Evolutionary conservation across 2,113 vertebrate genomes (phyloP).

Genomic region (Athene cunicularia): DNA sequence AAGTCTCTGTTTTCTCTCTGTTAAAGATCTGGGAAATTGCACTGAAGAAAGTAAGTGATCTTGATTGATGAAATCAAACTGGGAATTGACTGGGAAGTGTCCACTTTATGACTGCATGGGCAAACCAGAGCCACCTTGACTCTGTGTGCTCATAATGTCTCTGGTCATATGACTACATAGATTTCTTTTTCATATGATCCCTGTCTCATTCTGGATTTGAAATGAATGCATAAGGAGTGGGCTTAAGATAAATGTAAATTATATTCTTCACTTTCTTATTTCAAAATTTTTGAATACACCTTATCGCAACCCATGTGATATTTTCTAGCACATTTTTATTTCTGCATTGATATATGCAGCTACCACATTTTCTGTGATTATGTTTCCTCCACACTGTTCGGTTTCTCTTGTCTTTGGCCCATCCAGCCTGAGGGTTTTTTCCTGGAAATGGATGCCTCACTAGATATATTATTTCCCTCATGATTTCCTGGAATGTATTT

Average conservation of each 20-base stretch:
- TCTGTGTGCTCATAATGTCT: accelerated
- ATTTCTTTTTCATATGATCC: not conserved
- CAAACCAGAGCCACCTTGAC: not conserved
- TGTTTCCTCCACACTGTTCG: not conserved
- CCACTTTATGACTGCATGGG: not conserved
- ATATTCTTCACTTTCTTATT: not conserved
- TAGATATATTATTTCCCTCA: not conserved
- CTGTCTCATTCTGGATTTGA: not conserved
- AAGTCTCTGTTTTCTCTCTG: not conserved
- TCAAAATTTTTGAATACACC: not conserved
- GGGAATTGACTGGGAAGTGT: not conserved
- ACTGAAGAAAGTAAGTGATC: not conserved
- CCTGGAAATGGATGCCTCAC: not conserved
- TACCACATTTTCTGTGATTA: not conserved
- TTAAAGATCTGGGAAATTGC: not conserved
- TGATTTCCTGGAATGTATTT: not conserved
- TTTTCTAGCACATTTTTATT: not conserved
- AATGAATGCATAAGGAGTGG: not conserved
- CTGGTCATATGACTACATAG: not conserved
- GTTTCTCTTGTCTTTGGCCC: not conserved
- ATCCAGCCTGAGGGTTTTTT: not conserved
- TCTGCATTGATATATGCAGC: not conserved
- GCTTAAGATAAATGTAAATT: not conserved
- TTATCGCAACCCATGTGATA: not conserved
- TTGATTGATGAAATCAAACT: not conserved